phyloP scores from a whole-genome alignment of 2,888 invertebrate genomes.

The Tigriopus californicus region DNA sequence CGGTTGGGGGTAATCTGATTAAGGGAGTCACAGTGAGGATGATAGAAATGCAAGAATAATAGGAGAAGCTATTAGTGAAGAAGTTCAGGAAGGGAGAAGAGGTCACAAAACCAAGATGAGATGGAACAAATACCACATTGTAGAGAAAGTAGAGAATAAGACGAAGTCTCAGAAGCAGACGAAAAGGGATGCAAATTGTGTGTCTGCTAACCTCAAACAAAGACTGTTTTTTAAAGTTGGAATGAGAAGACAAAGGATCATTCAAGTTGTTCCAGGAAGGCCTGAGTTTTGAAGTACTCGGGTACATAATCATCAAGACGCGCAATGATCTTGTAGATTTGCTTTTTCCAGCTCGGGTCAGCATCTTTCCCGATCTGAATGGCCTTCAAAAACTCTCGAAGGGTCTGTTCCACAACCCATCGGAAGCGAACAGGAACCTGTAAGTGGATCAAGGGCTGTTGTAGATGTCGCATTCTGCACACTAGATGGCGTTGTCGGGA shows the following conservation, averaged over 20 bases:
- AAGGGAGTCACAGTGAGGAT: too few relatives aligned
- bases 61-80: too few relatives aligned
- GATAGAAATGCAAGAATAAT: too few relatives aligned
- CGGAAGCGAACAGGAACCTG: conserved; percentile 96
- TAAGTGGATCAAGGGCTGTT: conserved; percentile 16
- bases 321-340: conserved; percentile 99
- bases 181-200: too few relatives aligned
- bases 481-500: background rate
- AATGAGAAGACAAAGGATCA: conserved; percentile 28
- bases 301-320: conserved; percentile 96
- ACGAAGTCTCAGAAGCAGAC: too few relatives aligned
- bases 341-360: conserved; percentile 99
- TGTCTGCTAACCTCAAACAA: too few relatives aligned
- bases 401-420: conserved; percentile 88
- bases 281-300: conserved; percentile 98
- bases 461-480: background rate
- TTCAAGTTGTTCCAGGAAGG: conserved; percentile 96
- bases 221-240: too few relatives aligned
- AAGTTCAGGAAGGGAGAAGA: too few relatives aligned
- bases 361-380: conserved; percentile 88
- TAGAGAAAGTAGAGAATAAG: too few relatives aligned
- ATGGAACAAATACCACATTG: too few relatives aligned
- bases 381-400: conserved; percentile 96
- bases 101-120: too few relatives aligned
- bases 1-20: too few relatives aligned